Conservation (phyloP, 1,140 invertebrate species). For the Magallana angulata region DNA sequence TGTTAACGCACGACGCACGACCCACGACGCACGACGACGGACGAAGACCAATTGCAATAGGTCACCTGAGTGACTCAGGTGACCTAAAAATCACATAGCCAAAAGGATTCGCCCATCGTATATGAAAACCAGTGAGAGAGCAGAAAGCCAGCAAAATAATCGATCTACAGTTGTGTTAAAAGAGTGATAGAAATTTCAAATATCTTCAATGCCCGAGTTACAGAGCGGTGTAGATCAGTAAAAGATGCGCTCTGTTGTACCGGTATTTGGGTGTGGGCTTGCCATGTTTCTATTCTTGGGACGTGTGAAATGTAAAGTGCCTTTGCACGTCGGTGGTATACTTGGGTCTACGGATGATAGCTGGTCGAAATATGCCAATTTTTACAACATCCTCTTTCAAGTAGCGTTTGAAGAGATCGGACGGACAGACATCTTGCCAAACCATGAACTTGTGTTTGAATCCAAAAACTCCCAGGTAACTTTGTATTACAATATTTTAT, state of each 20-base stretch:
- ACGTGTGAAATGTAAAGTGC: background rate
- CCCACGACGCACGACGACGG: no score
- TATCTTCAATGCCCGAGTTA: background rate
- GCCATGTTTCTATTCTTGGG: background rate
- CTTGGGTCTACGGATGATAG: background rate
- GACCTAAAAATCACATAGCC: no score
- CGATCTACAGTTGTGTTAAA: background rate
- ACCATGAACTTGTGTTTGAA: background rate
- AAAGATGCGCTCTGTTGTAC: background rate
- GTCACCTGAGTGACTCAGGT: no score
- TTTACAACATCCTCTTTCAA: conserved; percentile 26
- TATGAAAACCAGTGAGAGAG: background rate
- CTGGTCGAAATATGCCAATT: conserved; percentile 2
- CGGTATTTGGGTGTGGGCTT: background rate
- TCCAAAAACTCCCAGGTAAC: conserved; percentile 5
- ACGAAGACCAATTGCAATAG: no score
- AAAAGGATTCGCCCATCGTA: no score
- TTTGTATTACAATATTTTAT: background rate
- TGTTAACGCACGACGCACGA: no score
- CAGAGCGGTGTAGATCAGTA: background rate
- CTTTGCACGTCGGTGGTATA: background rate
- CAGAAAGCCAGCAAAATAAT: background rate
- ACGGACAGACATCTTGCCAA: background rate
- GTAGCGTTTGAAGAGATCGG: conserved; percentile 5
- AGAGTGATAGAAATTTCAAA: background rate